Evolutionary conservation across 1,140 invertebrate genomes (phyloP).

Genomic region (Orius laevigatus): DNA sequence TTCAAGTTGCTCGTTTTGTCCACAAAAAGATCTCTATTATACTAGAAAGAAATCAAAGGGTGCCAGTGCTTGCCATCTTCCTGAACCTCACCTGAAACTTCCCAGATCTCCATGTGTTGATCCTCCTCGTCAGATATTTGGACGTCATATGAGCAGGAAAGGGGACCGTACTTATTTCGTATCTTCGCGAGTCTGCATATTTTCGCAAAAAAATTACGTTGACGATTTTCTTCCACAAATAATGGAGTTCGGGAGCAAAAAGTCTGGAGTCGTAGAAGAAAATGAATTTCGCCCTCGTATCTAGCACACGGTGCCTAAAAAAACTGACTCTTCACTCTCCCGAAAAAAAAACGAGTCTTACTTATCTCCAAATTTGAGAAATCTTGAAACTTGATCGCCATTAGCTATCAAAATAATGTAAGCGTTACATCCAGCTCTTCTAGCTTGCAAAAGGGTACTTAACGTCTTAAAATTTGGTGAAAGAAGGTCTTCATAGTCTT

Average conservation of each 20-base stretch:
- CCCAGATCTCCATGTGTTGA: constrained; percentile 41
- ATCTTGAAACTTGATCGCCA: constrained; percentile 41
- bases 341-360: constrained; percentile 21
- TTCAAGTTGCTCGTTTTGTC: constrained; percentile 42
- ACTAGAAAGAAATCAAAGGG: constrained; percentile 30
- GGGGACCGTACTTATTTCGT: constrained; percentile 49
- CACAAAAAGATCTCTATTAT: constrained; percentile 17
- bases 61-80: constrained; percentile 28
- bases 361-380: constrained; percentile 51
- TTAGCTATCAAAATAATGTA: constrained; percentile 58
- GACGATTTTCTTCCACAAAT: constrained; percentile 59
- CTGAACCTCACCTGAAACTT: constrained; percentile 19
- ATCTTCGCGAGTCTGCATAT: constrained; percentile 35
- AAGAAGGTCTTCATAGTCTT: constrained; percentile 45
- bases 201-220: constrained; percentile 53
- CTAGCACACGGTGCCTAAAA: constrained; percentile 42
- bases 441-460: constrained; percentile 35
- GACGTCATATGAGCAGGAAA: constrained; percentile 41
- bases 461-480: constrained; percentile 37
- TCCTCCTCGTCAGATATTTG: constrained; percentile 30
- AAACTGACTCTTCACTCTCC: not conserved
- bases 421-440: constrained; percentile 44
- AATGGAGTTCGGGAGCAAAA: constrained; percentile 42
- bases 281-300: constrained; percentile 49
- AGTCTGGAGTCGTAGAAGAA: constrained; percentile 48